Evolutionary conservation across 2,797 vertebrate species (phyloP), one percentile per base, ranked within the genome.

Genomic region (Cossypha dichroa): DNA sequence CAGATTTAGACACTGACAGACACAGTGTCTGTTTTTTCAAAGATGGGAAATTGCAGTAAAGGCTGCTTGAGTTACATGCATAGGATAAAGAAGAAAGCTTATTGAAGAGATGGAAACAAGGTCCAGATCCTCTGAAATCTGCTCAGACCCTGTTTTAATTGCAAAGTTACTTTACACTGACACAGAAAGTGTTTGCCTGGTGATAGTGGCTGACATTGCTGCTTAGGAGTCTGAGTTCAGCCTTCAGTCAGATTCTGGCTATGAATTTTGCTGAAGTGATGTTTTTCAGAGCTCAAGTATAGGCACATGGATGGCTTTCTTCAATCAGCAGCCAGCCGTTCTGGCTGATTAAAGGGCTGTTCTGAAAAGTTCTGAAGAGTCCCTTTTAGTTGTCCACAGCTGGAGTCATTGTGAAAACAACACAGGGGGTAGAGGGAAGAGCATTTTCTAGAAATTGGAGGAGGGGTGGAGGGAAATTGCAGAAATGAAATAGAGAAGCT

Each of bases 351-450:
- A 85, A 94, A 91, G 48, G 56, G 33, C 8, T 29, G 43, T 68
- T 96, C 88, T 88, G 75, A 73, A 85, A 95, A 84, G 38, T 76
- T 90, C 81, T 92, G 85, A 94, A 95, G 88, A 94, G 85, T 78
- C 29, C 58, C 58, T 95, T 93, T 95, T 86, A 96, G 72, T 56
- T 81, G 69, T 88, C 89, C 0, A 0, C 88, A 91, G 88, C 94
- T 97, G 93, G 81, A 93, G 56, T 85, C 68, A 1, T 49, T 55
- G 69, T 88, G 58, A 68, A 87, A 88, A 80, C 70, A 92, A 55
- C 49, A 41, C 23, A 11, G 63, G 46, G 68, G 60, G 84, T 82
- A 93, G 41, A 77, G 56, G 33, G 45, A 88, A 90, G 29, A 78
- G 69, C 1, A 0, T 70, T 95, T 94, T 60, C 89, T 82, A 83